Evolutionary conservation across 2,113 vertebrate genomes (phyloP).

Genomic region (Motacilla alba): DNA sequence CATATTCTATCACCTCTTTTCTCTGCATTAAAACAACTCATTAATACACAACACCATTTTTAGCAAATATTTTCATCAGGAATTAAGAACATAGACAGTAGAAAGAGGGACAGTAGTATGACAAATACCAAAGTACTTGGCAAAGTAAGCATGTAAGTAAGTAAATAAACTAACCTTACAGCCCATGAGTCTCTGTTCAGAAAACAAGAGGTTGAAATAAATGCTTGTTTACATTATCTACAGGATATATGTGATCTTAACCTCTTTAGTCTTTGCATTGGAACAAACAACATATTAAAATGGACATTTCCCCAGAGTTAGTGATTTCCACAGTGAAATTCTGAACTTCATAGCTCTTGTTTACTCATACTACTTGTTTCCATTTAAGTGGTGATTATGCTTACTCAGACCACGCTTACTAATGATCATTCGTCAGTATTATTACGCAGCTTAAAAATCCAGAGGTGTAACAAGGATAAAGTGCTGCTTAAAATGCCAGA

Average conservation of each 20-base stretch:
- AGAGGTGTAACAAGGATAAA: constrained; percentile 5
- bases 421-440: not conserved
- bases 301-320: constrained; percentile 23
- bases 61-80: not conserved
- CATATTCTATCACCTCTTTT: not conserved
- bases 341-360: not conserved
- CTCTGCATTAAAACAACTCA: not conserved
- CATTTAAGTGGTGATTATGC: constrained; percentile 27
- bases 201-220: constrained; percentile 16
- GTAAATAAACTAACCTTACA: not conserved
- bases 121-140: not conserved
- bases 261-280: not conserved
- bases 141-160: not conserved
- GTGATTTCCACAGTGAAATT: constrained; percentile 51
- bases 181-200: not conserved
- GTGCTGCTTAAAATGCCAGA: not conserved
- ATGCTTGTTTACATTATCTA: constrained; percentile 15
- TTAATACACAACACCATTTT: not conserved
- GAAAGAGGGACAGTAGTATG: not conserved
- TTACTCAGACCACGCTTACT: not conserved
- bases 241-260: constrained; percentile 8
- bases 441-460: constrained; percentile 1
- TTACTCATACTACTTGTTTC: constrained; percentile 17
- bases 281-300: constrained; percentile 37
- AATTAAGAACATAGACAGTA: not conserved